A percentile compares a stretch with the other conserved stretches of the same genome.
phyloP scores from a whole-genome alignment of 2,113 vertebrate genomes.

The Nothobranchius kuhntae region DNA sequence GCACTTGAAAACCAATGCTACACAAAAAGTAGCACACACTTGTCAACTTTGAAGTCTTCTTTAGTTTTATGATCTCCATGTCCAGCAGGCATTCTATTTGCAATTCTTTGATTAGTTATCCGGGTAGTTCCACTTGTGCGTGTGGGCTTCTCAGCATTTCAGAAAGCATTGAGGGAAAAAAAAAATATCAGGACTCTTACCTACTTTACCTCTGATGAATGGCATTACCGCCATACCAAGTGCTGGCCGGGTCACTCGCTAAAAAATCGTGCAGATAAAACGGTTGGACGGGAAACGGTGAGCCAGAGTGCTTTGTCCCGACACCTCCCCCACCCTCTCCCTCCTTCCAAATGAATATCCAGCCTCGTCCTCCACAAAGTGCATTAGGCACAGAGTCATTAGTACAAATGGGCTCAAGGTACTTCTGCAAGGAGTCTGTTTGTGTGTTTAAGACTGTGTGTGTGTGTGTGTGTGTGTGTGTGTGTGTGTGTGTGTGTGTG shows the following conservation, averaged over 20 bases:
- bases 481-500: too few species aligned
- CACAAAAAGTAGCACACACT: constrained; percentile 5
- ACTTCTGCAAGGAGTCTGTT: constrained; percentile 55
- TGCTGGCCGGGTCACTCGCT: constrained; percentile 47
- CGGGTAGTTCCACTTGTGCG: constrained; percentile 23
- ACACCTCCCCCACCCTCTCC: constrained; percentile 54
- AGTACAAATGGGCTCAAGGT: constrained; percentile 76
- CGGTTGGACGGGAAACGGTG: constrained; percentile 50
- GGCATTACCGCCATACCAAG: constrained; percentile 44
- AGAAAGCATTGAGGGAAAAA: constrained; percentile 10
- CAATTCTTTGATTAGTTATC: constrained; percentile 51
- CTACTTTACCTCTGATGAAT: constrained; percentile 73
- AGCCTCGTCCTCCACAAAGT: constrained; percentile 74
- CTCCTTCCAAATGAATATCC: constrained; percentile 70
- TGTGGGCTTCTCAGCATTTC: constrained; percentile 28
- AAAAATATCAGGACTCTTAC: constrained; percentile 51
- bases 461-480: constrained; percentile 27
- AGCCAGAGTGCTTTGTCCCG: constrained; percentile 58
- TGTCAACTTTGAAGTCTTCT: constrained; percentile 17
- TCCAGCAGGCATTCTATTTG: constrained; percentile 19
- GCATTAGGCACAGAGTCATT: constrained; percentile 78
- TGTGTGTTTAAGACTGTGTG: constrained; percentile 26
- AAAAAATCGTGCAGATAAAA: constrained; percentile 71
- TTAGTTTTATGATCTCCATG: neutral
- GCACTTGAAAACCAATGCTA: too few species aligned